Evolutionary conservation across 1,140 invertebrate genomes (phyloP).

Genomic region (Triops cancriformis): DNA sequence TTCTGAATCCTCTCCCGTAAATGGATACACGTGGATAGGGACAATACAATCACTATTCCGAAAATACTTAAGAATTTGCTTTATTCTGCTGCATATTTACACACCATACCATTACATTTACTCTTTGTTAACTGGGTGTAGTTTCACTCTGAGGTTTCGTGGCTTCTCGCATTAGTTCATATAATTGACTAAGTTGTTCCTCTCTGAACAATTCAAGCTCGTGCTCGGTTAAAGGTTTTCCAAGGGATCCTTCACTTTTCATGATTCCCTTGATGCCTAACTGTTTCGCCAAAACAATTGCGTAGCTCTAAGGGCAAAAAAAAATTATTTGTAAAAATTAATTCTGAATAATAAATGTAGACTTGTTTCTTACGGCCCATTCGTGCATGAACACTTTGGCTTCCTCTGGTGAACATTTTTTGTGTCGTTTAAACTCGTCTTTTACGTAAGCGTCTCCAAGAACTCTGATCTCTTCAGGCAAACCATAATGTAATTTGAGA

Average conservation of each 20-base stretch:
- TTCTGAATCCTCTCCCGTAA: conserved; percentile 12
- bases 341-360: conserved; percentile 22
- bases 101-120: conserved; percentile 1
- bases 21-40: background rate
- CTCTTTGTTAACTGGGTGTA: background rate
- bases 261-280: conserved; percentile 52
- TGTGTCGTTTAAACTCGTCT: conserved; percentile 81
- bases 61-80: background rate
- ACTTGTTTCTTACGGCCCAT: conserved; percentile 65
- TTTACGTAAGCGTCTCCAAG: conserved; percentile 56
- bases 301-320: conserved; percentile 56
- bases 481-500: conserved; percentile 68
- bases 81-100: background rate
- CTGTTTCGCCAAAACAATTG: conserved; percentile 59
- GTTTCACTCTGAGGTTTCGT: conserved; percentile 20
- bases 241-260: conserved; percentile 45
- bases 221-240: conserved; percentile 49
- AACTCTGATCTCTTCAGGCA: conserved; percentile 61
- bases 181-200: conserved; percentile 70
- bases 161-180: conserved; percentile 55
- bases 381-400: conserved; percentile 70
- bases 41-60: conserved; percentile 13
- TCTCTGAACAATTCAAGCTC: conserved; percentile 62
- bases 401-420: conserved; percentile 60
- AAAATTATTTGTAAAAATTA: conserved; percentile 10